A percentile compares a stretch with the other conserved stretches of the same genome.
Conservation (phyloP, 2,888 invertebrate genomes). For the Caenorhabditis auriculariae region DNA sequence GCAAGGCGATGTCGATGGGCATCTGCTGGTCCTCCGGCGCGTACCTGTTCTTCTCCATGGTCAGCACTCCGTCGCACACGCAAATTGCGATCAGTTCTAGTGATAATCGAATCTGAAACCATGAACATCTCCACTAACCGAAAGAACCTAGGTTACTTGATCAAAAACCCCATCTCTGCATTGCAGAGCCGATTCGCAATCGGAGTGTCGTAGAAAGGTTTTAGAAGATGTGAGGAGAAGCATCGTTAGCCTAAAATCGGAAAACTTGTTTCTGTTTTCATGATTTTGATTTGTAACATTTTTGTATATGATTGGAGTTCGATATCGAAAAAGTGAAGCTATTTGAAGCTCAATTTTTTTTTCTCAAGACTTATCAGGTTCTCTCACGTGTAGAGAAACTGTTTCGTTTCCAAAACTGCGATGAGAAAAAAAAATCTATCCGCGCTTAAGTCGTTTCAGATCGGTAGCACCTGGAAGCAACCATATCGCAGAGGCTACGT, state of each 20-base stretch:
- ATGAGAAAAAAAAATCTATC: too few species aligned
- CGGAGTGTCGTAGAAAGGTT: constrained; percentile 90
- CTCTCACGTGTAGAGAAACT: too few species aligned
- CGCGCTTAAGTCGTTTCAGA: too few species aligned
- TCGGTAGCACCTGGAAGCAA: too few species aligned
- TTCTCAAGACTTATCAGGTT: too few species aligned
- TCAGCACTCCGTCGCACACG: constrained; percentile 87
- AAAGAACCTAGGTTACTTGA: constrained; percentile 43
- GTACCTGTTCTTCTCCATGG: constrained; percentile 57
- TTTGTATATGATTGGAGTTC: too few species aligned
- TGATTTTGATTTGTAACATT: too few species aligned
- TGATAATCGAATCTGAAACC: constrained; percentile 80
- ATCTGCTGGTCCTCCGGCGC: constrained; percentile 48
- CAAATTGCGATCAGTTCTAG: constrained; percentile 97
- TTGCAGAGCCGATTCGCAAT: constrained; percentile 86
- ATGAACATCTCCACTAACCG: neutral
- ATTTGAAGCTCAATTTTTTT: too few species aligned
- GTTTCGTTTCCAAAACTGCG: too few species aligned
- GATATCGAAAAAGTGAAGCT: too few species aligned
- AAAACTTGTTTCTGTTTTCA: too few species aligned
- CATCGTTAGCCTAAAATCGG: constrained; percentile 76
- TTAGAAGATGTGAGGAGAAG: constrained; percentile 95
- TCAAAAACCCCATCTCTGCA: constrained; percentile 97
- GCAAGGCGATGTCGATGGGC: constrained; percentile 65
- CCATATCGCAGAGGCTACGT: too few species aligned